Base-by-base conservation (phyloP, 2,797 vertebrate genomes). In the Spheniscus humboldti region DNA sequence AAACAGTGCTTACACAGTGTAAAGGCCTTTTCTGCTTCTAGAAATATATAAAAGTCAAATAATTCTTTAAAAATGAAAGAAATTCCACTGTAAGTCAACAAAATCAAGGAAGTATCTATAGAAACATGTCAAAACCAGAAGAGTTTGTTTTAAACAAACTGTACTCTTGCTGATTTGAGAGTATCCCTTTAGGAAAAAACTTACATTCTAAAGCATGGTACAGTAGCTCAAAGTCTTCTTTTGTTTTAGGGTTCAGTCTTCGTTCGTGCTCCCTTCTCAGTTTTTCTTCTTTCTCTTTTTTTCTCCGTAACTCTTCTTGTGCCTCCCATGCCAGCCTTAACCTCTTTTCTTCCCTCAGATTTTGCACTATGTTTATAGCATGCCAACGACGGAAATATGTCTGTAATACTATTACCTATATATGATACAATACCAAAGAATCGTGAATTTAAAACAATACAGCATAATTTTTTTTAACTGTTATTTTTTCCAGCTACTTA, bases 161-260 rank as follows among this genome's bases (percentile, higher is more conserved):
- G 18, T 30, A 31, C 4, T n/a, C 5, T 76, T n/a, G 24, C 50
- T 74, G 30, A 59, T 75, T 76, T 72, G 80, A 55, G 18, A 43
- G 30, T 41, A n/a, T 25, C 9, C 7, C 41, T 82, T 79, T 66
- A 78, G 81, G 50, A 87, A 79, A 78, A 91, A 95, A 85, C 99
- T 96, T 98, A 99, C 99, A 96, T 97, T 99, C 98, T 68, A 99
- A 96, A n/a, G 98, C 98, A 81, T 98, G 98, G 97, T 98, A 99
- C 59, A 99, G 98, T 83, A 99, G 98, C 63, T 98, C 98, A 95
- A 99, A 99, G 96, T 99, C 99, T 92, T 98, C 98, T 78, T 96
- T 98, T 71, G 94, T 98, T 97, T 98, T 97, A 4, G 99, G 99
- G 94, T 99, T 98, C 97, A 98, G 96, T 97, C 98, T 98, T 93